These are phyloP conservation scores for Trachelus troglodyta DNA, from an alignment of 2,888 invertebrate species.

Conservation along the genomic window DNA sequence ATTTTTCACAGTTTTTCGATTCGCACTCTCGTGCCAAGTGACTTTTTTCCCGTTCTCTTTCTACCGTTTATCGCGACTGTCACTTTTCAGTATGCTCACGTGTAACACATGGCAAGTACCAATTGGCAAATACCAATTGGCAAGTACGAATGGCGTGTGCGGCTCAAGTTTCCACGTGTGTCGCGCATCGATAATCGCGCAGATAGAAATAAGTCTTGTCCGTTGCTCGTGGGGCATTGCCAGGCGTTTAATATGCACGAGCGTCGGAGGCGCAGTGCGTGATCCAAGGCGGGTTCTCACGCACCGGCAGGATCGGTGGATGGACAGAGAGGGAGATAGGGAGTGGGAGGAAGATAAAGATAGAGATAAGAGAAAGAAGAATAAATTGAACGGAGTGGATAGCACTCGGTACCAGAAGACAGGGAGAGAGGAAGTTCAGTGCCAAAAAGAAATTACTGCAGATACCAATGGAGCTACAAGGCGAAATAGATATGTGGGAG, in stretches of 20 bases:
- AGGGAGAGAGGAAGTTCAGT: constrained; percentile 14
- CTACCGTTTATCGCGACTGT: no score
- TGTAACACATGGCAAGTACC: no score
- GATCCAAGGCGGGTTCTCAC: constrained; percentile 61
- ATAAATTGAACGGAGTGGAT: constrained; percentile 1
- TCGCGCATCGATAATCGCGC: constrained; percentile 45
- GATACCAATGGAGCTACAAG: no score
- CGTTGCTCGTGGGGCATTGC: constrained; percentile 8
- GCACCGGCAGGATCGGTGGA: constrained; percentile 31
- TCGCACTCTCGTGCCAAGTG: no score
- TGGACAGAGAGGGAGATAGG: constrained; percentile 14
- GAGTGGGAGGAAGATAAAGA: constrained; percentile 11
- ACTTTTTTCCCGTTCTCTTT: no score
- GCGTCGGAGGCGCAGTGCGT: constrained; percentile 54
- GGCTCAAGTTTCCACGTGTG: constrained; percentile 40
- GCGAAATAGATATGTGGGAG: no score
- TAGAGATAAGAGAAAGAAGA: not conserved
- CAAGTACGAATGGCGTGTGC: constrained; percentile 30
- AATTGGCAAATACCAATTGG: no score
- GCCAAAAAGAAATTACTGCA: no score
- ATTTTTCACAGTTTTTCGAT: no score
- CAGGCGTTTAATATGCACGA: constrained; percentile 58
- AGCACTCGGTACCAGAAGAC: constrained; percentile 13
- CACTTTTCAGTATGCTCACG: no score
- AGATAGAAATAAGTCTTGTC: no score